Base-by-base conservation (phyloP, 2,888 invertebrate species). In the Rhamnusium bicolor region DNA sequence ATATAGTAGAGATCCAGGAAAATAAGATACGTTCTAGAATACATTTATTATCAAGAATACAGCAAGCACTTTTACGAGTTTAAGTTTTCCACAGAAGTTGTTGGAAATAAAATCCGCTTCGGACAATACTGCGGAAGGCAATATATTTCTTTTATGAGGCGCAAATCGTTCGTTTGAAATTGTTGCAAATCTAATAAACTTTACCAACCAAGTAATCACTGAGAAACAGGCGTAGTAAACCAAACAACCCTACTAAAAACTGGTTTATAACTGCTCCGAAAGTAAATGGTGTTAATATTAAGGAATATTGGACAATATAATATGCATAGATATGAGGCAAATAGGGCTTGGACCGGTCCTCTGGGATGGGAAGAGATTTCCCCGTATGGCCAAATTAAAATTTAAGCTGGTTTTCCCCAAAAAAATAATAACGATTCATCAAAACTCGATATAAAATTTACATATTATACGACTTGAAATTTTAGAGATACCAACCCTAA, bases 361-460 rank as follows among this genome's bases (percentile, higher is more conserved):
- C 18, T 19, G 65, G 65, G 65, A 53, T 29, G 5, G 1, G 16
- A 1, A 8, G 53, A 51, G 62, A 65, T 53, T 32, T 32, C 53
- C n/a, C 65, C 67, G 14, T n/a, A 67, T 19, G 67, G 67, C 46
- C 53, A 32, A 65, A 65, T 67, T 54, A 67, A 67, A 67, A 67
- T 56, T 18, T 46, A 67, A 54, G 56, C 24, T 18, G 53, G 53
- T 24, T 27, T n/a, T 8, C 32, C 53, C 24, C 67, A 2, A 19
- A 32, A 67, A 56, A 67, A 67, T 67, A 56, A 53, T 65, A 65
- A 53, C 53, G 51, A 27, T 51, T 53, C 53, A 27, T 65, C 53
- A 65, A 58, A 32, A 29, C 40, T 61, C 16, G 19, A 18, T 51
- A 6, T 51, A 51, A 51, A 24, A 24, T 24, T 24, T 24, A 24